Conservation (phyloP, 2,113 vertebrate species). For the Procapra przewalskii region DNA sequence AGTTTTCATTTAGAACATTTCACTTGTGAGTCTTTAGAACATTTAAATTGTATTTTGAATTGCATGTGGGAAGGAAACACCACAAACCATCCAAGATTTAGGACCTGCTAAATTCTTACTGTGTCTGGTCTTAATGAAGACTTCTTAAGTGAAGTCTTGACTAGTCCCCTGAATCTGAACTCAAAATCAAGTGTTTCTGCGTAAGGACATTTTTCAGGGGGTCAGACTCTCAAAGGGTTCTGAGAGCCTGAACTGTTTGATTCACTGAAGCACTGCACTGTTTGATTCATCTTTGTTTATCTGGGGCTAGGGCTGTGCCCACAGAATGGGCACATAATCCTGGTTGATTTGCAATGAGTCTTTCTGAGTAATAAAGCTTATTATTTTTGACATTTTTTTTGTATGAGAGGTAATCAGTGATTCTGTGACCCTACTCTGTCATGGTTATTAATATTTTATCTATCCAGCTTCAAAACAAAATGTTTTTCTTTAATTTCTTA, state of each 20-base stretch:
- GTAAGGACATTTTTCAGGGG: not conserved
- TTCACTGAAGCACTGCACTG: not conserved
- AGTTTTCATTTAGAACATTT: not conserved
- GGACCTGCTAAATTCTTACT: not conserved
- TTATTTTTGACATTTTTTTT: not conserved
- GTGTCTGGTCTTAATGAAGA: not conserved
- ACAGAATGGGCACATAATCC: not conserved
- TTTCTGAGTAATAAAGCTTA: not conserved
- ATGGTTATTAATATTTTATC: not conserved
- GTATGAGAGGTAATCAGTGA: not conserved
- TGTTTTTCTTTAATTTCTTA: not conserved
- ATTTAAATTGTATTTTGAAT: slow-evolving; percentile 26
- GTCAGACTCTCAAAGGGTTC: not conserved
- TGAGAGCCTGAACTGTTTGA: not conserved
- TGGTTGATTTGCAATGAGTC: not conserved
- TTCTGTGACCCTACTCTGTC: not conserved
- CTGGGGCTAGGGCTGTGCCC: not conserved
- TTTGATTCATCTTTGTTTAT: not conserved
- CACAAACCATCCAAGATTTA: not conserved
- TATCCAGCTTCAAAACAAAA: not conserved
- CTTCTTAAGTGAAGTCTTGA: not conserved
- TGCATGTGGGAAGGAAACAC: not conserved
- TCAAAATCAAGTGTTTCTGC: not conserved
- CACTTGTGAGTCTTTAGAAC: not conserved
- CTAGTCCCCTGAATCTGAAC: not conserved